Base-by-base conservation (phyloP, 2,888 invertebrate species). In the Ptychoptera contaminata region DNA sequence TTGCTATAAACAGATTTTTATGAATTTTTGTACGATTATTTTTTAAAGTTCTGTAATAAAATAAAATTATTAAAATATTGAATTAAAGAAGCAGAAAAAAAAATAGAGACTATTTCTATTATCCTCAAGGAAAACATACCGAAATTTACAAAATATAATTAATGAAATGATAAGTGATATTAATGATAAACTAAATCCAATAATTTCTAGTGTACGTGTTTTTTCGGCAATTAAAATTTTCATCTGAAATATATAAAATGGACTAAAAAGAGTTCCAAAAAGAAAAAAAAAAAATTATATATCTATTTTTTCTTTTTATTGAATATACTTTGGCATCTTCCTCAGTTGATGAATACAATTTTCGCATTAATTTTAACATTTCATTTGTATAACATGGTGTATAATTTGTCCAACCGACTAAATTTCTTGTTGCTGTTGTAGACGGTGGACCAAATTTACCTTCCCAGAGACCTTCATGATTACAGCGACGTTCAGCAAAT, bases 1-100 rank as follows among this genome's bases (percentile, higher is more conserved):
- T 85, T 2, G 90, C 85, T 36, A 77, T 69, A 63, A 86, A 92
- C 45, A 88, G 71, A 61, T 85, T 84, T 63, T 81, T 83, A 65
- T 86, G 93, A 52, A 88, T 90, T 54, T 81, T 74, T 0, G 88
- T 91, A 41, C 90, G 73, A 56, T 79, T 81, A 59, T 90, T 91
- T 47, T 79, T 73, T 40, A 92, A 63, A 40, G 79, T 77, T 56
- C 85, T 86, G 65, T 6, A 64, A 61, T 52, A 15, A 47, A 40
- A 49, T 11, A 16, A 36, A 38, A 32, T 11, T 5, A 16, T 12
- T 37, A 29, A 39, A 31, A 11, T 37, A 16, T 23, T 36, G 14
- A 12, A 8, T 32, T 15, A 35, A 46, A 16, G 44, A 29, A 2
- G 8, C 31, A n/a, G 12, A 23, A n/a, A 39, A 10, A 10, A 29